phyloP scores from a whole-genome alignment of 2,113 vertebrate genomes.

The Apaloderma vittatum region DNA sequence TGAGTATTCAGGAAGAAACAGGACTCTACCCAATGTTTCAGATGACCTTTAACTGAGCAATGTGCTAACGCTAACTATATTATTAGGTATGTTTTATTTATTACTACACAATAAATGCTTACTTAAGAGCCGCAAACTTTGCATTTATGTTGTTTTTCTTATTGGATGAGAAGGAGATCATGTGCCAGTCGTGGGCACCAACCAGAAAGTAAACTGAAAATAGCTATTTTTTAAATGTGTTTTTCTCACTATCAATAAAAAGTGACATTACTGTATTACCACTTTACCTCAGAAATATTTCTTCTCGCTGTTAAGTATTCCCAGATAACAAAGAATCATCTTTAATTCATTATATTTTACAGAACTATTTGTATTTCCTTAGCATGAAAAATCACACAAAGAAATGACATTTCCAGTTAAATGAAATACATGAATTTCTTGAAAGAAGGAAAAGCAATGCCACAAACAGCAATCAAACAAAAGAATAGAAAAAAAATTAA shows the following conservation, averaged over 20 bases:
- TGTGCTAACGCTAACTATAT: not conserved
- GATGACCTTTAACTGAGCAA: not conserved
- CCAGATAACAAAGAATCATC: not conserved
- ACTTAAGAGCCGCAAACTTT: not conserved
- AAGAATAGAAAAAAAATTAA: not conserved
- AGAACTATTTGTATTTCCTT: not conserved
- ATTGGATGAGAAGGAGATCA: not conserved
- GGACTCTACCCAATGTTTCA: accelerated
- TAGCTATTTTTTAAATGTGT: not conserved
- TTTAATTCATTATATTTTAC: not conserved
- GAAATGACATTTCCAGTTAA: not conserved
- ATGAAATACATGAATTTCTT: not conserved
- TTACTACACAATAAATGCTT: not conserved
- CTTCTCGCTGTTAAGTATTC: not conserved
- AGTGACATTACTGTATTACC: not conserved
- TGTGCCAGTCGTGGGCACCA: not conserved
- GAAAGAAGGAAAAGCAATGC: not conserved
- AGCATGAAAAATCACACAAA: not conserved
- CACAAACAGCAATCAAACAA: not conserved
- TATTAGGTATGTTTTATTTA: not conserved
- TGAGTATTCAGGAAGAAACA: not conserved
- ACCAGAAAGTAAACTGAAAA: not conserved
- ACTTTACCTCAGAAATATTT: not conserved
- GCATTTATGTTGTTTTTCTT: not conserved
- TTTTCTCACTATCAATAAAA: not conserved